These are phyloP conservation scores for Dicyrtoma fusca DNA, from an alignment of 2,888 invertebrate species.

Conservation along the genomic window DNA sequence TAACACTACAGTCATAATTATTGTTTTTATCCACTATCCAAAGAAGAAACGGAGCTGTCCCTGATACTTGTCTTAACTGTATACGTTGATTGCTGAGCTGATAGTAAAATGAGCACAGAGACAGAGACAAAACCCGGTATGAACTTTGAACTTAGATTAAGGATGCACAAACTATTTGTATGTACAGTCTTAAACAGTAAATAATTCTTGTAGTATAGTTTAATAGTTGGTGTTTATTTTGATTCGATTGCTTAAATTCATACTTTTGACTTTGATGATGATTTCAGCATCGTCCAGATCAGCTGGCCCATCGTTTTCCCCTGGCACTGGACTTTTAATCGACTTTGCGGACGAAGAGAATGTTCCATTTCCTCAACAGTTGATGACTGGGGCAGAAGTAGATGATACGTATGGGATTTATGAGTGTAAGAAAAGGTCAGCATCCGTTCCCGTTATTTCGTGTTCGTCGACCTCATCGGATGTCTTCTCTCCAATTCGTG, in stretches of 20 bases:
- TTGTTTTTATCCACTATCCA: too few species aligned
- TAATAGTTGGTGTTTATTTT: not conserved
- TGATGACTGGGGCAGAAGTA: conserved; percentile 44
- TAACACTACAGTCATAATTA: too few species aligned
- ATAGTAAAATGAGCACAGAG: too few species aligned
- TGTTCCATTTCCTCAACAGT: conserved; percentile 37
- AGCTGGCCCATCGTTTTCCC: not conserved
- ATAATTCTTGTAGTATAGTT: not conserved
- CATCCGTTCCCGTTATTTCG: conserved; percentile 12
- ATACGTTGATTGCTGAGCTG: too few species aligned
- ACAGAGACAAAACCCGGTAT: too few species aligned
- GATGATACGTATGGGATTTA: conserved; percentile 53
- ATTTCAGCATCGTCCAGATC: not conserved
- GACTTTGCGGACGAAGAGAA: conserved; percentile 45
- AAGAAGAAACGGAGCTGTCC: too few species aligned
- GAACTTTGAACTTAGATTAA: too few species aligned
- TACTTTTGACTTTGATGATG: not conserved
- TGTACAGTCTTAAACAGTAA: not conserved
- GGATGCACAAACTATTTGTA: too few species aligned
- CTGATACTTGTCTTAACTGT: too few species aligned
- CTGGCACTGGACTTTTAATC: conserved; percentile 36
- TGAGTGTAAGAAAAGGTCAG: conserved; percentile 14
- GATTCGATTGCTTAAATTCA: too few species aligned
- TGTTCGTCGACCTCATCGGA: not conserved
- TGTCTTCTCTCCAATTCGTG: conserved; percentile 22